phyloP scores from a whole-genome alignment of 2,797 vertebrate species.

The Jordanella pulchra region DNA sequence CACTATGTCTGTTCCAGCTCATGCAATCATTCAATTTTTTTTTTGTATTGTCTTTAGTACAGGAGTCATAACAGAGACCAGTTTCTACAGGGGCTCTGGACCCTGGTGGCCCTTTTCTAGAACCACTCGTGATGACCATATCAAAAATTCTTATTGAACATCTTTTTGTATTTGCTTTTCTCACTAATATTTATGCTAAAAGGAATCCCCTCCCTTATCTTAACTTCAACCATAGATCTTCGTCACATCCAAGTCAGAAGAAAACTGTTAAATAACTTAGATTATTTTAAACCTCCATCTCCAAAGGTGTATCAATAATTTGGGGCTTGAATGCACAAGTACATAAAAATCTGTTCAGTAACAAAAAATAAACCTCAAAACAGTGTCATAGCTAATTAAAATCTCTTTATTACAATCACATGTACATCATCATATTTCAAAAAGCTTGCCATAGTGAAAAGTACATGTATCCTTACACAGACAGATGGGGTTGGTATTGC shows the following conservation, averaged over 20 bases:
- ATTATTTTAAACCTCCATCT: background rate
- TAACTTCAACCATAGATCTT: too few species aligned
- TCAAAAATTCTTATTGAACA: background rate
- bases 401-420: conserved; percentile 84
- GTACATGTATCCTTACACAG: conserved; percentile 44
- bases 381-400: conserved; percentile 77
- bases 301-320: too few species aligned
- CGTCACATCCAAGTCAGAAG: too few species aligned
- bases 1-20: too few species aligned
- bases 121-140: too few species aligned
- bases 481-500: conserved; percentile 58
- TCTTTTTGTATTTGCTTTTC: background rate
- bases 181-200: background rate
- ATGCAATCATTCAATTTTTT: too few species aligned
- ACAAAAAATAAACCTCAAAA: conserved; percentile 33
- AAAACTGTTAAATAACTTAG: too few species aligned
- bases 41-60: too few species aligned
- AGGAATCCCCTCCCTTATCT: background rate
- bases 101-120: too few species aligned
- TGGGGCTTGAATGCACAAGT: background rate
- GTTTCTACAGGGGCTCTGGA: too few species aligned
- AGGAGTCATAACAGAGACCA: too few species aligned
- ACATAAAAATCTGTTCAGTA: background rate
- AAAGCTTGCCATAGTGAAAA: conserved; percentile 70
- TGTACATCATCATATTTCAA: conserved; percentile 77